Conservation (phyloP, 2,888 invertebrate species). For the Heteromurus nitidus region DNA sequence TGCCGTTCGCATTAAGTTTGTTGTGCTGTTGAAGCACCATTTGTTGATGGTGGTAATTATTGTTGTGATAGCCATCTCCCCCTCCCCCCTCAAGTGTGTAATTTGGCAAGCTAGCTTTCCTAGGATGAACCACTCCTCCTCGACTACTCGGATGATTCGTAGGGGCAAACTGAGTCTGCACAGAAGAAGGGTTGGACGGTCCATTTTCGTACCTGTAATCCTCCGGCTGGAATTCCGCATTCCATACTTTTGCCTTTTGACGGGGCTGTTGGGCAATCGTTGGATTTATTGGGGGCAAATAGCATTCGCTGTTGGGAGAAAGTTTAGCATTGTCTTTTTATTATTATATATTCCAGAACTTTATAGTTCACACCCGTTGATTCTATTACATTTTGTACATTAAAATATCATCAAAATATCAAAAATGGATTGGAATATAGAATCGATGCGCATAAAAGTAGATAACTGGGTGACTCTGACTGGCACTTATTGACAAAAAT, state of each 20-base stretch:
- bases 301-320: slow-evolving; percentile 67
- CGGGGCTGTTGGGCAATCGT: slow-evolving; percentile 63
- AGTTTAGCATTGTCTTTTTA: no score
- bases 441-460: no score
- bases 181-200: neutral
- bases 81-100: slow-evolving; percentile 45
- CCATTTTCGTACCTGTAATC: slow-evolving; percentile 54
- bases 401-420: neutral
- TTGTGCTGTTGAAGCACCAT: slow-evolving; percentile 25
- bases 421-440: no score
- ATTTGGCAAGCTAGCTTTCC: slow-evolving; percentile 55
- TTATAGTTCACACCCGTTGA: neutral
- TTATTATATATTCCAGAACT: no score
- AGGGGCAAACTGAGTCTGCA: neutral
- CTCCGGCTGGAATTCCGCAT: slow-evolving; percentile 51
- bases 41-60: slow-evolving; percentile 28
- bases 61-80: neutral
- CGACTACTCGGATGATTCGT: neutral
- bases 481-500: neutral
- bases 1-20: neutral
- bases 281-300: slow-evolving; percentile 69
- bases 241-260: slow-evolving; percentile 60
- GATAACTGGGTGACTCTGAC: slow-evolving; percentile 7
- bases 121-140: slow-evolving; percentile 14
- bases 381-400: neutral